Conservation (phyloP, 2,113 vertebrate species). For the Chamaea fasciata region DNA sequence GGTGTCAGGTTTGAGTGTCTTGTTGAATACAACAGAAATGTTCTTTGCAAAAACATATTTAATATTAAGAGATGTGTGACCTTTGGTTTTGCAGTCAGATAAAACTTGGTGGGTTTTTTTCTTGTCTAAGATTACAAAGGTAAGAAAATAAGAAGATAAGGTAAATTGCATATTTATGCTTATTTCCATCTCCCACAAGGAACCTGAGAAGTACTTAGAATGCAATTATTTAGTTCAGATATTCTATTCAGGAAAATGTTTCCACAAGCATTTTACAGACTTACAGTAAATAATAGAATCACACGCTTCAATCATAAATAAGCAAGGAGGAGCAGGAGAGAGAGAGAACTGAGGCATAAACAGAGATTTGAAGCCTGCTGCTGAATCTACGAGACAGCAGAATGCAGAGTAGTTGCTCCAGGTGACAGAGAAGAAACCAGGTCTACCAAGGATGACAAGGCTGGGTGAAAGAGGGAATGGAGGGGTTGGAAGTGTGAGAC, state of each 20-base stretch:
- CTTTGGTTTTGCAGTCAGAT: not conserved
- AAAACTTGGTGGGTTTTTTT: not conserved
- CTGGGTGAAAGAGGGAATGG: not conserved
- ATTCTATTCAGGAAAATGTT: slow-evolving; percentile 29
- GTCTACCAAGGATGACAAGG: not conserved
- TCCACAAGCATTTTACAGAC: not conserved
- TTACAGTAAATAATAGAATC: slow-evolving; percentile 41
- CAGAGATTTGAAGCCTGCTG: not conserved
- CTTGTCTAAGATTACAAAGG: not conserved
- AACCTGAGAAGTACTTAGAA: slow-evolving; percentile 5
- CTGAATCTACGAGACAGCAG: not conserved
- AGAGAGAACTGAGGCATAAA: not conserved
- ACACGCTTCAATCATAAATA: not conserved
- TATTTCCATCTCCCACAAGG: not conserved
- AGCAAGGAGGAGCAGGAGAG: not conserved
- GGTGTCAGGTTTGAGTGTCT: not conserved
- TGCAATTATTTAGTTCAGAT: slow-evolving; percentile 21
- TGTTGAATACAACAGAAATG: not conserved
- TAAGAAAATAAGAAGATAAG: not conserved
- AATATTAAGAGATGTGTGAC: not conserved
- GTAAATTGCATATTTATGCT: not conserved
- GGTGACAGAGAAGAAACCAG: not conserved
- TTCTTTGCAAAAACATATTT: not conserved
- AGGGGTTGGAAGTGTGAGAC: not conserved
- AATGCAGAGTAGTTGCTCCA: not conserved